These are phyloP conservation scores for Brachionus rubens DNA, from an alignment of 1,140 invertebrate genomes.

Conservation along the genomic window DNA sequence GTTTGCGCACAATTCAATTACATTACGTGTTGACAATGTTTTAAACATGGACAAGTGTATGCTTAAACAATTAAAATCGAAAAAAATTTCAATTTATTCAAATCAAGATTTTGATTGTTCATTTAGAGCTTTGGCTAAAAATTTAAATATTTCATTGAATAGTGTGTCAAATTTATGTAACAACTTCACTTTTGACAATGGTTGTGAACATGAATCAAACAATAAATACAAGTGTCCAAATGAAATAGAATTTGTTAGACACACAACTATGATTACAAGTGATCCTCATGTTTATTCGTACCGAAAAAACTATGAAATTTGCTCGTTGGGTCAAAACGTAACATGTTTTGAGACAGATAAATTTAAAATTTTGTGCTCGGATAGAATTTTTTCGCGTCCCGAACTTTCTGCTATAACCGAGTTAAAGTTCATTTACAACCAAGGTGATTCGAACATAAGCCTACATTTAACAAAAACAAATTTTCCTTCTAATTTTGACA, in stretches of 20 bases:
- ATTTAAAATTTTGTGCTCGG: neutral
- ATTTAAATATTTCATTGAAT: neutral
- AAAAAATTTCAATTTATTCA: neutral
- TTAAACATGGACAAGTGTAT: neutral
- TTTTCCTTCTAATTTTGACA: neutral
- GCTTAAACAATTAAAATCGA: neutral
- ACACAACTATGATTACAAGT: neutral
- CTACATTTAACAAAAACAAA: neutral
- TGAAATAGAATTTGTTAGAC: neutral
- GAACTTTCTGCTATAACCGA: neutral
- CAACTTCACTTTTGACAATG: neutral
- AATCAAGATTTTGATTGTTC: neutral
- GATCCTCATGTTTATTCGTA: slow-evolving; percentile 3
- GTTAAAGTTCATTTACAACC: neutral
- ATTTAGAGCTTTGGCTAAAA: neutral
- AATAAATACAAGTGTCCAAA: neutral
- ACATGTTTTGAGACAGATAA: neutral
- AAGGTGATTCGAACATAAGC: neutral
- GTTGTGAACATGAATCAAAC: neutral
- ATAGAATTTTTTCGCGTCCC: neutral
- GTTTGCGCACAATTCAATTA: neutral
- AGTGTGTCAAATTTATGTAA: neutral
- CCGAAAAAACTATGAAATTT: neutral
- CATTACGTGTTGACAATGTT: neutral
- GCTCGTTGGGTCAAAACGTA: neutral